A percentile compares a stretch with the other conserved stretches of the same genome.
Evolutionary conservation across 2,888 invertebrate species (phyloP).

Genomic region (Aphrophora alni): DNA sequence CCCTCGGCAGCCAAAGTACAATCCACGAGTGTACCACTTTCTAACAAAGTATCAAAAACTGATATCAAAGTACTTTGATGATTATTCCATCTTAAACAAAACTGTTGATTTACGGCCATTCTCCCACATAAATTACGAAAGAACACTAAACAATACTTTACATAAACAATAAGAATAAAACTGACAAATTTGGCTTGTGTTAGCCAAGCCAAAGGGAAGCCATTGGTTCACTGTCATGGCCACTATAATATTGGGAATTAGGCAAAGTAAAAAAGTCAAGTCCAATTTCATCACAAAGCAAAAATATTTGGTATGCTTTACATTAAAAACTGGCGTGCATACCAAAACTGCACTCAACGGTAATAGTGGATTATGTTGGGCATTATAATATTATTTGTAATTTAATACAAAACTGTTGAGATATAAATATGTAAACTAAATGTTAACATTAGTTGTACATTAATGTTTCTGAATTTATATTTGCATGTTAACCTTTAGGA

Average conservation of each 20-base stretch:
- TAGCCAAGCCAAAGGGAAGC: slow-evolving; percentile 25
- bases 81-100: slow-evolving; percentile 94
- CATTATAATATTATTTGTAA: too few relatives aligned
- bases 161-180: slow-evolving; percentile 9
- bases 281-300: neutral
- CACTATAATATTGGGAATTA: slow-evolving; percentile 2
- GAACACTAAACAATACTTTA: neutral
- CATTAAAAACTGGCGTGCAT: neutral
- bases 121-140: neutral
- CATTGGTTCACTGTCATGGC: slow-evolving; percentile 25
- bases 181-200: neutral
- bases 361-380: too few relatives aligned
- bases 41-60: slow-evolving; percentile 88
- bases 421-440: too few relatives aligned
- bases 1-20: slow-evolving; percentile 94
- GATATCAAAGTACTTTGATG: slow-evolving; percentile 92
- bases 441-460: too few relatives aligned
- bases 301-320: neutral
- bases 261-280: neutral
- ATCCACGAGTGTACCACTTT: slow-evolving; percentile 91
- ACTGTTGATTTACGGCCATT: slow-evolving; percentile 76
- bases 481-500: too few relatives aligned
- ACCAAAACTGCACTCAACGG: neutral
- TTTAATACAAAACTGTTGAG: too few relatives aligned
- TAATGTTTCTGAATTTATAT: too few relatives aligned